Conservation (phyloP, 2,113 vertebrate genomes). For the Osmerus mordax region DNA sequence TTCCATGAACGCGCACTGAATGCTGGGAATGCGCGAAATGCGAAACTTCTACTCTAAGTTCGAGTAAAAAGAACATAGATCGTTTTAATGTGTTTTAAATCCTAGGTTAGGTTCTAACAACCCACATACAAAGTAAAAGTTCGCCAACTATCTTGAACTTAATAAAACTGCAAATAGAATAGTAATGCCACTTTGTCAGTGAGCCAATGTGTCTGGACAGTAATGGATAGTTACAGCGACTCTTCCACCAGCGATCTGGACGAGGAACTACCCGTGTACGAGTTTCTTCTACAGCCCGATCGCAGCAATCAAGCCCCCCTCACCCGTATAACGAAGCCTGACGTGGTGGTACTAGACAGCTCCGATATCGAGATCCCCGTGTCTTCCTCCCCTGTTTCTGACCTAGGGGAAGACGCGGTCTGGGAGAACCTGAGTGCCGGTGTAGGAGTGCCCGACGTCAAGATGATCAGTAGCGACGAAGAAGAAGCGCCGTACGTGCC, state of each 20-base stretch:
- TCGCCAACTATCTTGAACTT: no score
- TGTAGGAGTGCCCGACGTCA: conserved; percentile 2
- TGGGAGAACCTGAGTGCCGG: not conserved
- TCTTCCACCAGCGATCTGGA: conserved; percentile 65
- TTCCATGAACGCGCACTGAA: no score
- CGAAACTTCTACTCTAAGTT: no score
- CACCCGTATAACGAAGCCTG: not conserved
- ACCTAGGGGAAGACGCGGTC: not conserved
- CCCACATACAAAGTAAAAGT: no score
- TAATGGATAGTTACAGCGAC: conserved; percentile 61
- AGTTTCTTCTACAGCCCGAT: conserved; percentile 60
- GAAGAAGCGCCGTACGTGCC: conserved; percentile 64
- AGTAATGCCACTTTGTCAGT: no score
- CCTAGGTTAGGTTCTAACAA: no score
- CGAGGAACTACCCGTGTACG: conserved; percentile 69
- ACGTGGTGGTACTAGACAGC: conserved; percentile 19
- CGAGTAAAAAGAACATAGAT: no score
- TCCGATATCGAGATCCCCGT: conserved; percentile 22
- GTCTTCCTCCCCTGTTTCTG: not conserved
- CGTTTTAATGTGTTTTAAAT: no score
- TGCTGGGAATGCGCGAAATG: no score
- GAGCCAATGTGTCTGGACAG: not conserved
- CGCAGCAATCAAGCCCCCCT: conserved; percentile 7
- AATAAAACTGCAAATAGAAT: no score
- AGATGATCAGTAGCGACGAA: conserved; percentile 73